Evolutionary conservation across 2,113 vertebrate species (phyloP), one percentile per base, ranked within the genome.

Genomic region (Theristicus caerulescens): DNA sequence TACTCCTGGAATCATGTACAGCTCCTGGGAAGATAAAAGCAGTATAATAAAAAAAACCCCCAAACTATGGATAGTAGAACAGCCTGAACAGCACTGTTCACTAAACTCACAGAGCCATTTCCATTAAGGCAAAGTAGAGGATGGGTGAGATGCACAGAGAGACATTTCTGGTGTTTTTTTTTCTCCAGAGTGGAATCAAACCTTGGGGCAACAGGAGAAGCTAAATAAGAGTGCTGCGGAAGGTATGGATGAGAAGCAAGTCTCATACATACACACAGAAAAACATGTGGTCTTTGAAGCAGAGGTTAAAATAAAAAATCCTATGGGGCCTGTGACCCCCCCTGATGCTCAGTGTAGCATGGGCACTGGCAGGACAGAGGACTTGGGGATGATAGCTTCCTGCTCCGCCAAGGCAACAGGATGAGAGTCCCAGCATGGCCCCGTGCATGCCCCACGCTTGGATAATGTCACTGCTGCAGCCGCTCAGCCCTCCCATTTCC

Each of bases 401-500:
- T 96, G 92, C 87, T 77, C 58, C 52, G 5, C 71, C 88, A 93
- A 67, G 78, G 78, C 78, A 97, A 96, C 96, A 94, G 96, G 94
- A 97, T 97, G 94, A 97, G 93, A 94, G 83, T 89, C 93, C 61
- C 87, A 82, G 86, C 81, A 94, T 0, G 29, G 87, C 83, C 90
- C 40, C 3, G 5, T 71, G 51, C 83, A 79, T 82, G 85, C n/a
- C 84, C 81, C 0, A 2, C 2, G 2, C 82, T 29, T 13, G 4
- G 67, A 95, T 94, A 95, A 94, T 94, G 83, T 89, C 90, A 85
- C 34, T 52, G 46, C 88, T 80, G 62, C 42, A 49, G 67, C 57
- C 24, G 2, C 86, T 83, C 52, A 86, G 74, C 84, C 93, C 95
- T 96, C 96, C 96, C 93, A 93, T 92, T 97, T 97, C 96, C 96